Base-by-base conservation (phyloP, 2,797 vertebrate genomes). In the Channa striata region DNA sequence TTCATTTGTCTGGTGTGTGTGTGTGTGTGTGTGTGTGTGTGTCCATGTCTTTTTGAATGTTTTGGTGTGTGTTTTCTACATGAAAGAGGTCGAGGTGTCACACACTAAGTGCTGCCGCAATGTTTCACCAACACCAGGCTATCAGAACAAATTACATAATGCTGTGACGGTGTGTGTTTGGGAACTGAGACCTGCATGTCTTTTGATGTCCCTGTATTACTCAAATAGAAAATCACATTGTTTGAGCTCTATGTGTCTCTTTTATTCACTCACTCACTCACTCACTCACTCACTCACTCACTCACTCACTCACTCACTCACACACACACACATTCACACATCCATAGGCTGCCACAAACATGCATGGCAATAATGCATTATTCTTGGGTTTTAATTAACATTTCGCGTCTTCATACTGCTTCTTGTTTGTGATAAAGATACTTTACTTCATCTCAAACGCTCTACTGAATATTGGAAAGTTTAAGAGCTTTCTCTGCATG, bases 121-220 rank as follows among this genome's bases (percentile, higher is more conserved):
- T 65, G 62, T 71, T 68, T 48, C 43, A 57, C 39, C 72, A 59
- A 44, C 69, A 56, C 12, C 59, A 44, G 57, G 66, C 81, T 81
- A 81, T 83, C 37, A 78, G 65, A 71, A 48, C 47, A 44, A 71
- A 73, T 73, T 66, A 63, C 19, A 48, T 68, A 74, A 79, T 23
- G 53, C 19, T 21, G 30, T 16, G 58, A 51, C 33, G 51, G 23
- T 39, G 37, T 51, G 42, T 58, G 23, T 40, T 25, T 25, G 17
- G 61, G 36, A 65, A 59, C 12, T 11, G 53, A 73, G 47, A 57
- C 23, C 59, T 69, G 11, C 25, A n/a, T 1, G 11, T 21, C 2
- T 30, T 51, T 56, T 75, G 52, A 34, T 52, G 23, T 43, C 36
- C 53, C 54, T 59, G 50, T 44, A 44, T n/a, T 44, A 8, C n/a